A percentile compares a stretch with the other conserved stretches of the same genome.
These are phyloP conservation scores for Eciton burchellii DNA, from an alignment of 1,140 invertebrate species.

Conservation along the genomic window DNA sequence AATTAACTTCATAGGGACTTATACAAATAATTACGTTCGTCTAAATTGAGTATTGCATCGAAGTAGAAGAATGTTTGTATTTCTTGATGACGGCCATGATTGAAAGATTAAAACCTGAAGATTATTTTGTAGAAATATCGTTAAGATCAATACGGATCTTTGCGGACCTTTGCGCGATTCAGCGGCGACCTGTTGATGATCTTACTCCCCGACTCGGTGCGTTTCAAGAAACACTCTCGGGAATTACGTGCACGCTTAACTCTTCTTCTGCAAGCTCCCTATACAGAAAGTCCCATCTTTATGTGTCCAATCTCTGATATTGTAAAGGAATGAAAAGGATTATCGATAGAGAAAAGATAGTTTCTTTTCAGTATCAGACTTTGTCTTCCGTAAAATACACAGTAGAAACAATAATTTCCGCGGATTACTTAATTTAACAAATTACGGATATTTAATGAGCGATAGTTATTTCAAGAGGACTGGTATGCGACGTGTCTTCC, in stretches of 20 bases:
- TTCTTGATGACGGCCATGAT: conserved; percentile 8
- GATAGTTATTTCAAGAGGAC: not conserved
- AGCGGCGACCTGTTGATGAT: conserved; percentile 69
- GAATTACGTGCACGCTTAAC: conserved; percentile 25
- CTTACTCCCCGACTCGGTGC: conserved; percentile 34
- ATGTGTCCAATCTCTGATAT: not conserved
- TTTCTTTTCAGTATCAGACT: too few relatives aligned
- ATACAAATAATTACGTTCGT: not conserved
- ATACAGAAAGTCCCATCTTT: not conserved
- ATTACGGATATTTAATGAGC: conserved; percentile 2
- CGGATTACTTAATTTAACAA: not conserved
- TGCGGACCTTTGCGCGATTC: conserved; percentile 35
- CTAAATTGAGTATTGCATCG: not conserved
- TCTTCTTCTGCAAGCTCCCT: not conserved
- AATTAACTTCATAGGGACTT: conserved; percentile 38
- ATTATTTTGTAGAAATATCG: conserved; percentile 31
- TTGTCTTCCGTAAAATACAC: too few relatives aligned
- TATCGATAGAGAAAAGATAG: too few relatives aligned
- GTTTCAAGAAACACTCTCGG: conserved; percentile 47
- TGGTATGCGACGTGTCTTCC: not conserved
- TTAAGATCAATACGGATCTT: conserved; percentile 22
- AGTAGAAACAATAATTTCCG: too few relatives aligned
- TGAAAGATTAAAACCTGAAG: conserved; percentile 7
- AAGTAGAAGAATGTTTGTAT: not conserved
- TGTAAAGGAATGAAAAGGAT: not conserved